Base-by-base conservation (phyloP, 2,113 vertebrate genomes). In the Lanius ludovicianus region DNA sequence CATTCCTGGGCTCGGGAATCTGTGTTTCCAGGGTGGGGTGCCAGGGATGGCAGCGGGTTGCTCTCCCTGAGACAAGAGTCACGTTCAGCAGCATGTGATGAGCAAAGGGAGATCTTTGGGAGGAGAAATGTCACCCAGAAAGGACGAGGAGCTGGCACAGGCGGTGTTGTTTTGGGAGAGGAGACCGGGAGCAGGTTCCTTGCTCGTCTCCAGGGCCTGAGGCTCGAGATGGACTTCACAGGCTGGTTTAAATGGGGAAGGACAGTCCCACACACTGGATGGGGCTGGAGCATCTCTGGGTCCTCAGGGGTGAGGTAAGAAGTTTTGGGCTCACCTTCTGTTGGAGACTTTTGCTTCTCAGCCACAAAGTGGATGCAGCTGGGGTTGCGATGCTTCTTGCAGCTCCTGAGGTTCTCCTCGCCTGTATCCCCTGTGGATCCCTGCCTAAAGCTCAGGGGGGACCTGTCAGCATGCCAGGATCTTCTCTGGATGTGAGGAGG, bases 101-200 rank as follows among this genome's bases (percentile, higher is more conserved):
- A 59, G 35, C 17, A 24, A 15, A 71, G 68, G 46, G 37, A 25
- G 50, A 18, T 24, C 37, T 68, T 25, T 33, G 6, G 25, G 56
- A 30, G 30, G 56, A 39, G 11, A 44, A 64, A 11, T 2, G 1
- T 62, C 55, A 24, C 13, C 59, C 31, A 21, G 80, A 65, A 41
- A 14, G 57, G 75, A 18, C 0, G 11, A n/a, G 65, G 53, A n/a
- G 84, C 41, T 1, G 11, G 33, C 4, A 0, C 4, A 14, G 33
- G 55, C 64, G 16, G 16, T 7, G 75, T 11, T 35, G 52, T 28
- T 50, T 14, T 35, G 30, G 64, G 53, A 81, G 37, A 33, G 49
- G 50, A 71, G 55, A 63, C 35, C 2, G 4, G 24, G 57, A 75
- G 14, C 25, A 30, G 8, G 20, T 50, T 59, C 41, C 39, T 49